Evolutionary conservation across 1,140 invertebrate genomes (phyloP), one percentile per base, ranked within the genome.

Genomic region (Drosophila prosaltans): DNA sequence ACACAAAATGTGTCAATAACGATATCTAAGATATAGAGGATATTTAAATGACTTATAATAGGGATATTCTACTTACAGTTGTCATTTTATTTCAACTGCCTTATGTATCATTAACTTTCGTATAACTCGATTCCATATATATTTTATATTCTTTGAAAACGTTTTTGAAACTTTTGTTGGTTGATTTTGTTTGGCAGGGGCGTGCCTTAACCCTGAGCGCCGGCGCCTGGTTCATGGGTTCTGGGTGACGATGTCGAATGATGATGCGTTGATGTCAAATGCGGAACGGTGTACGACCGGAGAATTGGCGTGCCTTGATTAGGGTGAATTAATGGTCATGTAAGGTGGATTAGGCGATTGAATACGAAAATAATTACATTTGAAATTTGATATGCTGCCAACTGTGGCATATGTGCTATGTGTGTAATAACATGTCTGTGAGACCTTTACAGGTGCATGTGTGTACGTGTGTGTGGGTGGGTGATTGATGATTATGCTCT

Each of bases 281-380:
- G 76, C 69, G 83, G 74, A 68, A 73, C 45, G 57, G 54, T 75
- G 57, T 32, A 65, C 60, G 21, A 54, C 59, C 48, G 48, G 11
- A 36, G 32, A 36, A 36, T 36, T 36, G 75, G 72, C 67, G 72
- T 78, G 71, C 69, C 78, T 90, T 91, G 90, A 91, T 91, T 91
- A 90, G 90, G 90, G 86, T 91, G 90, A 86, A 92, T 92, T 92
- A 92, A 92, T 92, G 90, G 90, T 91, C 91, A 90, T 92, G 91
- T 90, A 91, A 91, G 90, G 83, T 90, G 91, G 91, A 89, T 92
- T 92, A 91, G 79, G 82, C 81, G 90, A 91, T 89, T 91, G 74
- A 91, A 91, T 91, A 91, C 81, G 77, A 91, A 91, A 91, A 91
- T 91, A 91, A 91, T 91, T 91, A 91, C 82, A 85, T 91, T 91